Evolutionary conservation across 2,888 invertebrate species (phyloP).

Genomic region (Muscina levida): DNA sequence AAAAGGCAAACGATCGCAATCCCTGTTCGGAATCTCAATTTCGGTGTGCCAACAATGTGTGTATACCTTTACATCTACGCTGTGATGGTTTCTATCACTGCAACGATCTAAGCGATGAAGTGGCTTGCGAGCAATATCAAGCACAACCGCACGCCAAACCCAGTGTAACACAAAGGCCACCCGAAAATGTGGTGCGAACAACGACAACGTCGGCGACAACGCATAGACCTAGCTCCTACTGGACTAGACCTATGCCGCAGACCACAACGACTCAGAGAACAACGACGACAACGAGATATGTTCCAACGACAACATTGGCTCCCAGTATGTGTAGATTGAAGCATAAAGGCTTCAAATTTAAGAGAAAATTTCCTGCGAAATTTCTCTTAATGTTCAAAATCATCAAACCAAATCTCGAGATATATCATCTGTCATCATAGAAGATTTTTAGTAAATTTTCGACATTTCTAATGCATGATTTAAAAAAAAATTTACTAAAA

Average conservation of each 20-base stretch:
- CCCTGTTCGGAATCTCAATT: constrained; percentile 81
- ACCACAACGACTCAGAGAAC: constrained; percentile 38
- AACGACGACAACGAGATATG: constrained; percentile 44
- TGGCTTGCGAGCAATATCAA: constrained; percentile 75
- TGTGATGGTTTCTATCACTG: constrained; percentile 84
- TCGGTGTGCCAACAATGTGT: constrained; percentile 83
- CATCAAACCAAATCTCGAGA: not conserved
- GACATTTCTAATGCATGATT: not conserved
- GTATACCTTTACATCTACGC: constrained; percentile 81
- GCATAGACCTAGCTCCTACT: constrained; percentile 27
- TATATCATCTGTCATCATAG: constrained; percentile 11
- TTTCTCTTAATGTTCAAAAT: not conserved
- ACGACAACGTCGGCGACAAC: constrained; percentile 64
- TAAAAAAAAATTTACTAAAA: constrained; percentile 6
- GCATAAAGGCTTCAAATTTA: constrained; percentile 30
- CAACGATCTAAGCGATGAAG: constrained; percentile 83
- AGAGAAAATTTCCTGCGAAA: not conserved
- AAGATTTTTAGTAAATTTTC: constrained; percentile 27
- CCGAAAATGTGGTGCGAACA: constrained; percentile 64
- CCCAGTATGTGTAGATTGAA: constrained; percentile 63
- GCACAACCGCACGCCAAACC: constrained; percentile 39
- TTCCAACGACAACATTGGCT: constrained; percentile 54
- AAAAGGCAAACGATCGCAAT: constrained; percentile 69
- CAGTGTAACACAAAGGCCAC: constrained; percentile 52
- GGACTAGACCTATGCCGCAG: constrained; percentile 44